A percentile compares a stretch with the other conserved stretches of the same genome.
These are phyloP conservation scores for Germaria angustata DNA, from an alignment of 2,888 invertebrate species.

Conservation along the genomic window DNA sequence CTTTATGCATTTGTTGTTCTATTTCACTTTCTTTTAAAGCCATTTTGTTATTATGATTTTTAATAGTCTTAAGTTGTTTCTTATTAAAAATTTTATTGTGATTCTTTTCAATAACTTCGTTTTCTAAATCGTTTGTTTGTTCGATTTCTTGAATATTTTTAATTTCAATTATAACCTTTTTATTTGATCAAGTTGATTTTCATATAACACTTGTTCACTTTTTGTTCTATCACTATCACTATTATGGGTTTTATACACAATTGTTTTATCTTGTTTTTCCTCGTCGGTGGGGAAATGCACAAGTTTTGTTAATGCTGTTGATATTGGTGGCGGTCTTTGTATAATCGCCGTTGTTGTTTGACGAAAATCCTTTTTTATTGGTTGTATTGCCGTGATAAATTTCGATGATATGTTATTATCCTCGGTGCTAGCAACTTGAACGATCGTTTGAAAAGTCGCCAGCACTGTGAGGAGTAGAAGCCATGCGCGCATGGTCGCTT, in stretches of 20 bases:
- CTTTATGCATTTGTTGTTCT: conserved; percentile 42
- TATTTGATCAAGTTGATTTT: conserved; percentile 25
- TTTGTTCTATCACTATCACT: conserved; percentile 63
- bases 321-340: conserved; percentile 35
- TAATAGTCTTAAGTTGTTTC: conserved; percentile 67
- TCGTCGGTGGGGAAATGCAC: conserved; percentile 39
- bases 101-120: conserved; percentile 60
- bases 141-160: conserved; percentile 72
- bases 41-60: conserved; percentile 69
- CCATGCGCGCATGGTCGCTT: conserved; percentile 81
- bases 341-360: conserved; percentile 28
- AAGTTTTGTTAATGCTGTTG: conserved; percentile 68
- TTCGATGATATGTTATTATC: conserved; percentile 75
- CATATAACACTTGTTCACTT: conserved; percentile 37
- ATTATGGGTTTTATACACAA: conserved; percentile 56
- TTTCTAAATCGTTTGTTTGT: conserved; percentile 60
- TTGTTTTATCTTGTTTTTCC: conserved; percentile 30
- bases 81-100: conserved; percentile 31
- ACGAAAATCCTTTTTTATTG: conserved; percentile 61
- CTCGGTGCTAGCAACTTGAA: conserved; percentile 81
- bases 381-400: conserved; percentile 76
- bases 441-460: conserved; percentile 80
- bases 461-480: conserved; percentile 81
- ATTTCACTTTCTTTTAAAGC: conserved; percentile 68
- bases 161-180: conserved; percentile 67